phyloP scores from a whole-genome alignment of 2,888 invertebrate species.

The Elaeidobius kamerunicus region DNA sequence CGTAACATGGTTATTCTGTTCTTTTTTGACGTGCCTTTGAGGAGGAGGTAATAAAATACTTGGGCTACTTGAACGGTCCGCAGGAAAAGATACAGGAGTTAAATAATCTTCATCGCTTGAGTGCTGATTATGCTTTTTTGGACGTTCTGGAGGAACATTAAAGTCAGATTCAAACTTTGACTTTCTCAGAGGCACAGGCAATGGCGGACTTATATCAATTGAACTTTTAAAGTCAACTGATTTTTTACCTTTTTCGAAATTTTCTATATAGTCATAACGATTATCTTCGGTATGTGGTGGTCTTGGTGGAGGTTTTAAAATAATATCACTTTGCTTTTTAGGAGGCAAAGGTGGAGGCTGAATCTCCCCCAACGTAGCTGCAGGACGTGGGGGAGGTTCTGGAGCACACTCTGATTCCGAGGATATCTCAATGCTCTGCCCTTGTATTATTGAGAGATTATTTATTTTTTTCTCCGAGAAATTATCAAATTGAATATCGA shows the following conservation, averaged over 20 bases:
- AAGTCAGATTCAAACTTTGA: constrained; percentile 52
- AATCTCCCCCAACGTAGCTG: constrained; percentile 56
- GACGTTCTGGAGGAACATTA: constrained; percentile 47
- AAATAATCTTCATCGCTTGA: constrained; percentile 62
- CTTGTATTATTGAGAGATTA: constrained; percentile 34
- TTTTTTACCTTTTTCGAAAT: constrained; percentile 47
- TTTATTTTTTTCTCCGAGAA: neutral
- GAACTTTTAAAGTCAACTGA: constrained; percentile 37
- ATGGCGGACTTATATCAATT: constrained; percentile 54
- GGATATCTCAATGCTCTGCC: constrained; percentile 46
- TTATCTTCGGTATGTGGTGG: constrained; percentile 59
- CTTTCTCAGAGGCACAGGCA: constrained; percentile 60
- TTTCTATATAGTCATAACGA: constrained; percentile 56
- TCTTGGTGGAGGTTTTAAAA: constrained; percentile 62
- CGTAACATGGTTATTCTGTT: constrained; percentile 25
- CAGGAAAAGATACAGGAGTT: constrained; percentile 54
- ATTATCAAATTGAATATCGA: constrained; percentile 31
- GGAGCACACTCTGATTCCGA: constrained; percentile 53
- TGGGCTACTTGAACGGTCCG: constrained; percentile 31
- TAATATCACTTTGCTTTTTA: constrained; percentile 61
- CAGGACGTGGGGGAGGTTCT: constrained; percentile 66
- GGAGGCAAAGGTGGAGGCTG: constrained; percentile 74
- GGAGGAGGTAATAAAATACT: constrained; percentile 54
- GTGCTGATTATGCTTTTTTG: constrained; percentile 43
- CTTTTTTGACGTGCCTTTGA: constrained; percentile 42